Conservation (phyloP, 2,888 invertebrate genomes). For the Amphimallon solstitiale region DNA sequence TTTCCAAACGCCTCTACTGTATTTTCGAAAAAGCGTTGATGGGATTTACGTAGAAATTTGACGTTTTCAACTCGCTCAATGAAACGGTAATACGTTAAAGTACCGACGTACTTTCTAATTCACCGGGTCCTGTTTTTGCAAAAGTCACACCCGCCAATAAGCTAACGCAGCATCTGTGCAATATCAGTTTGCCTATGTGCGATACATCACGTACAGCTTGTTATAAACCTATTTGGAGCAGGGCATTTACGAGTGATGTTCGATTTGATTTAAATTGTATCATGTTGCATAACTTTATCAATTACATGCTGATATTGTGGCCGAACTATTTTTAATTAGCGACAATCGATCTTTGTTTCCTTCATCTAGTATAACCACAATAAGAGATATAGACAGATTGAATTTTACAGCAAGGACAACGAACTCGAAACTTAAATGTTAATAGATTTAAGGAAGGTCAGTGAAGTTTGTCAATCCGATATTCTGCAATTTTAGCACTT, state of each 20-base stretch:
- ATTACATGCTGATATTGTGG: slow-evolving; percentile 7
- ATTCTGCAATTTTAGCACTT: slow-evolving; percentile 13
- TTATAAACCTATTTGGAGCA: slow-evolving; percentile 25
- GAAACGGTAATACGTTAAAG: neutral
- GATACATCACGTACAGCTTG: slow-evolving; percentile 28
- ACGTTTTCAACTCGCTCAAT: neutral
- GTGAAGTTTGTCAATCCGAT: slow-evolving; percentile 10
- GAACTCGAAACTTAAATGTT: slow-evolving; percentile 19
- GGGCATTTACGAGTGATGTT: slow-evolving; percentile 23
- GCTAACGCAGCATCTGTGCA: neutral
- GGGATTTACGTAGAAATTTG: slow-evolving; percentile 17
- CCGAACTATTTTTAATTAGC: neutral
- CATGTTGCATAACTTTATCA: slow-evolving; percentile 29
- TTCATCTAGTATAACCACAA: neutral
- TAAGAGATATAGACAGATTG: neutral
- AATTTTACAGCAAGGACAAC: slow-evolving; percentile 13
- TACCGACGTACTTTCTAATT: slow-evolving; percentile 15
- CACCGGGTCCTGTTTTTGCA: neutral
- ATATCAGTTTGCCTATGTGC: slow-evolving; percentile 35
- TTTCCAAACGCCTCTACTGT: neutral
- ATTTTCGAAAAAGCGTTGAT: slow-evolving; percentile 7
- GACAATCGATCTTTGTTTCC: neutral
- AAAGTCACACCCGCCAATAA: neutral
- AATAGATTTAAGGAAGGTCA: slow-evolving; percentile 18
- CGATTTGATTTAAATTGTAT: slow-evolving; percentile 21